Percentiles rank a stretch among this genome's conserved stretches.
phyloP scores from a whole-genome alignment of 2,797 vertebrate genomes.

The Psittacula derbiana region DNA sequence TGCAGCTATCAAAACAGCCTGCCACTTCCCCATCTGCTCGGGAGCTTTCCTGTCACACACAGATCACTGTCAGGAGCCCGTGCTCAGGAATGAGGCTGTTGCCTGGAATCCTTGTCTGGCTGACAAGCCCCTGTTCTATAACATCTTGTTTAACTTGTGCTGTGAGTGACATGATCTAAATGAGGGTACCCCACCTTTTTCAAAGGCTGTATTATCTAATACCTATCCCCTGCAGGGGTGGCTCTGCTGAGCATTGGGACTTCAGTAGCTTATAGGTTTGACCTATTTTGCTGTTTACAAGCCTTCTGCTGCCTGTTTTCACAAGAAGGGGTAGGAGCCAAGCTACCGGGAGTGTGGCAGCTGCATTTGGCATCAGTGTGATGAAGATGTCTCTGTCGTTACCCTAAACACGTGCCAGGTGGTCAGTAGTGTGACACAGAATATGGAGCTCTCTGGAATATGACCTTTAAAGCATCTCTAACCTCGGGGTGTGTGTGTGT shows the following conservation, averaged over 20 bases:
- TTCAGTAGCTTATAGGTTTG: not conserved
- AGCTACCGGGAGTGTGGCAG: not conserved
- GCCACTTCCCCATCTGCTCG: slow-evolving; percentile 21
- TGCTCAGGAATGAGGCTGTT: not conserved
- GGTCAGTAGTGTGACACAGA: not conserved
- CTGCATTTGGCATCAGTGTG: not conserved
- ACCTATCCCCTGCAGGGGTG: not conserved
- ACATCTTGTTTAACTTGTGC: not conserved
- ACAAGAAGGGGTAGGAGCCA: not conserved
- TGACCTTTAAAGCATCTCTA: not conserved
- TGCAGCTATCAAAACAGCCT: not conserved
- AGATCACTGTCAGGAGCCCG: slow-evolving; percentile 2
- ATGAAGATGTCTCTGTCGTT: not conserved
- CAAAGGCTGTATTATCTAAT: not conserved
- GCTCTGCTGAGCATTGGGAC: not conserved
- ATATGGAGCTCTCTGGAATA: not conserved
- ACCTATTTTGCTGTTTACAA: not conserved
- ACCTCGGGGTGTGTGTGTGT: not conserved
- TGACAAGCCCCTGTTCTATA: not conserved
- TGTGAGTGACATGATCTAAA: not conserved
- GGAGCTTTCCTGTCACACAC: not conserved
- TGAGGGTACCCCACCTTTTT: not conserved
- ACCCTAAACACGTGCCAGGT: not conserved
- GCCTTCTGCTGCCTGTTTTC: not conserved
- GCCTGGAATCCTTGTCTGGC: not conserved